These are phyloP conservation scores for Lamellibrachia satsuma DNA, from an alignment of 2,888 invertebrate species.

Conservation along the genomic window DNA sequence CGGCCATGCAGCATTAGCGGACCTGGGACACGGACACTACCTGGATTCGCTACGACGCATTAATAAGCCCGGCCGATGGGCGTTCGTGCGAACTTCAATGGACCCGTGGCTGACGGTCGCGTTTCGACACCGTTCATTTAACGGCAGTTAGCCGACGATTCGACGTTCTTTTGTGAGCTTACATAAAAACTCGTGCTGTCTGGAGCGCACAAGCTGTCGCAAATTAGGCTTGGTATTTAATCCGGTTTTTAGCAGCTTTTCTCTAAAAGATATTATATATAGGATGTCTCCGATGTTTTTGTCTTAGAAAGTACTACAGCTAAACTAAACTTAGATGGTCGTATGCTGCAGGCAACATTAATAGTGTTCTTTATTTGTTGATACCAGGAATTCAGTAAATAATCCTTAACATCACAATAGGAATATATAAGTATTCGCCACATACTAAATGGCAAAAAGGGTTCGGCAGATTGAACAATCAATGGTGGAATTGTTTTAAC, in stretches of 20 bases:
- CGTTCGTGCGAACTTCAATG: constrained; percentile 7
- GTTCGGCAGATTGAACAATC: too few species aligned
- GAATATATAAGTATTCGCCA: too few species aligned
- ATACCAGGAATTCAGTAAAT: too few species aligned
- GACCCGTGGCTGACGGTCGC: not conserved
- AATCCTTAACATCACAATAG: too few species aligned
- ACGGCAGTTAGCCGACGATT: not conserved
- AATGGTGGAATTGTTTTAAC: too few species aligned
- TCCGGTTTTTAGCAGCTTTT: not conserved
- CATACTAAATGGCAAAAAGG: too few species aligned
- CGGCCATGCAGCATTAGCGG: not conserved
- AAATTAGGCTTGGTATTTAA: not conserved
- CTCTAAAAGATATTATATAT: not conserved
- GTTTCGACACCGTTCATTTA: not conserved
- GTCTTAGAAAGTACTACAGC: not conserved
- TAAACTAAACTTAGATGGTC: too few species aligned
- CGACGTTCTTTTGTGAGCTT: not conserved
- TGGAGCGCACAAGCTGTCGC: not conserved
- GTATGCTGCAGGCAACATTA: too few species aligned
- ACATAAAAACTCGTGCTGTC: constrained; percentile 8
- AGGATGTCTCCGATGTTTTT: not conserved
- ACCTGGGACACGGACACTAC: not conserved
- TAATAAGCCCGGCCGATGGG: not conserved
- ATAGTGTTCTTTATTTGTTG: too few species aligned
- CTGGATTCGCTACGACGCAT: not conserved